These are phyloP conservation scores for Noturus placidus DNA, from an alignment of 2,113 vertebrate genomes.

Conservation along the genomic window DNA sequence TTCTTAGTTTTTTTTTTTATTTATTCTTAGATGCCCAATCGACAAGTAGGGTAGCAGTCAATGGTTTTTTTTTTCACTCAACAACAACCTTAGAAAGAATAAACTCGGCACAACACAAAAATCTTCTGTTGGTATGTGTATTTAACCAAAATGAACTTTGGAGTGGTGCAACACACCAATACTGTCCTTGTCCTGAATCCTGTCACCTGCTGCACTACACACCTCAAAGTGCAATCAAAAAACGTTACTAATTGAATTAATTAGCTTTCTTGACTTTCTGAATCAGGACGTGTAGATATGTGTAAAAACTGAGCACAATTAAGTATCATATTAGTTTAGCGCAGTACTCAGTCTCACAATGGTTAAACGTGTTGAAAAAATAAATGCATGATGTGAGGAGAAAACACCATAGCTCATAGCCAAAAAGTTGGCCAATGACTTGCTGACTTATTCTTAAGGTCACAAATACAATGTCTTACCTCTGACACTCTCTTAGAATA, in stretches of 20 bases:
- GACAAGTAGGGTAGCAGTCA: neutral
- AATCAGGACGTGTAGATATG: neutral
- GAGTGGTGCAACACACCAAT: neutral
- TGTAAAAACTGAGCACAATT: neutral
- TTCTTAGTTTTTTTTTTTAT: neutral
- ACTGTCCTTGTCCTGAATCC: neutral
- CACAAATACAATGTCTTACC: neutral
- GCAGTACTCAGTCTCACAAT: neutral
- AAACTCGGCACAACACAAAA: neutral
- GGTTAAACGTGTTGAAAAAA: neutral
- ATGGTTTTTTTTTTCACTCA: neutral
- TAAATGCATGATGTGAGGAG: neutral
- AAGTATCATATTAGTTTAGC: neutral
- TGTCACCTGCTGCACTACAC: neutral
- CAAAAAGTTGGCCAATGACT: neutral
- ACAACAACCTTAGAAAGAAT: neutral
- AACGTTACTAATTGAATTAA: neutral
- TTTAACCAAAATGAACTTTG: neutral
- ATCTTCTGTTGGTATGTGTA: neutral
- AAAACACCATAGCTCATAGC: neutral
- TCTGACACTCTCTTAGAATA: neutral
- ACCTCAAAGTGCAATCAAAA: neutral
- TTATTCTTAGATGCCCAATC: neutral
- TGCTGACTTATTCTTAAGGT: neutral
- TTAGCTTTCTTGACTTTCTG: neutral